These are phyloP conservation scores for Aphelenchoides bicaudatus DNA, from an alignment of 2,888 invertebrate species.

Conservation along the genomic window DNA sequence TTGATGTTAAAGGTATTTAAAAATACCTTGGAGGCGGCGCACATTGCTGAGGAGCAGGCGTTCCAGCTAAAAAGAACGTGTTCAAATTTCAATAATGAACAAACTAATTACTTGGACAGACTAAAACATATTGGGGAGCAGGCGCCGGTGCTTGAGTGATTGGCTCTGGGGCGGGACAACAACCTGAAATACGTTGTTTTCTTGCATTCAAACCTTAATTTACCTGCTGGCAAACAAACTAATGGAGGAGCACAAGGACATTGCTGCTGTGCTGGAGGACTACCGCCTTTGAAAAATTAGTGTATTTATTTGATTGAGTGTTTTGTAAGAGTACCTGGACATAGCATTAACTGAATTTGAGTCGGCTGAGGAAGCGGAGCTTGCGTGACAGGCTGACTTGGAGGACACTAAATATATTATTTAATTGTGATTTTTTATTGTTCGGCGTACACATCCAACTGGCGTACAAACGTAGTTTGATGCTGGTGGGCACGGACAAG, in stretches of 20 bases:
- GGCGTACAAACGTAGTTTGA: no score
- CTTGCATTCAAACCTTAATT: no score
- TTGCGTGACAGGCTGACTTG: no score
- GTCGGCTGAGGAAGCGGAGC: conserved; percentile 37
- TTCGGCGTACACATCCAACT: no score
- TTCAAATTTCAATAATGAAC: neutral
- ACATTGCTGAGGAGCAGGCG: neutral
- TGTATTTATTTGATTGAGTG: no score
- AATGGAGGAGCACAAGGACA: neutral
- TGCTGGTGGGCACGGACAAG: no score
- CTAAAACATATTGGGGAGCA: conserved; percentile 25
- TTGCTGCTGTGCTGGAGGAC: neutral
- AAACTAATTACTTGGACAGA: conserved; percentile 39
- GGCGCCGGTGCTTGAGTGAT: conserved; percentile 16
- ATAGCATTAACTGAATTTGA: neutral
- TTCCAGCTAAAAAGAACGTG: neutral
- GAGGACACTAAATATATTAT: no score
- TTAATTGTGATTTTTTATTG: no score
- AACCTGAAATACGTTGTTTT: conserved; percentile 28
- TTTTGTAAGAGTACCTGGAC: neutral
- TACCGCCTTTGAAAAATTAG: conserved; percentile 7
- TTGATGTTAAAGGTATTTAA: neutral
- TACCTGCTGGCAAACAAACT: neutral
- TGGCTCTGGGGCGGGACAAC: conserved; percentile 30
- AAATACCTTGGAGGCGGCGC: neutral